Evolutionary conservation across 2,888 invertebrate species (phyloP).

Genomic region (Abrostola tripartita): DNA sequence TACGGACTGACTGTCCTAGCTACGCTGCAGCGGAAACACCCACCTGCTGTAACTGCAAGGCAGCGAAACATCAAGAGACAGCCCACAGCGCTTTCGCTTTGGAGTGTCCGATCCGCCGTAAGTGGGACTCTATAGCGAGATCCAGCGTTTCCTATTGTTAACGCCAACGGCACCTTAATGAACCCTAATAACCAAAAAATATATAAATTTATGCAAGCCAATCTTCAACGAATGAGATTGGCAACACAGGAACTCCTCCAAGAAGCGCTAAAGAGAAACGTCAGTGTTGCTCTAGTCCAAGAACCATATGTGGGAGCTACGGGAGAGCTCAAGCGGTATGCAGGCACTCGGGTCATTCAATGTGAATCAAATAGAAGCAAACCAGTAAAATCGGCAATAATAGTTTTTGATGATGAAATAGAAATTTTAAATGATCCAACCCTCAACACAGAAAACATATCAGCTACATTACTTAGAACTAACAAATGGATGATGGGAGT

Average conservation of each 20-base stretch:
- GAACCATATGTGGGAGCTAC: conserved; percentile 2
- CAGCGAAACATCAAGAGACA: too few species aligned
- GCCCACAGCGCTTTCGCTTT: neutral
- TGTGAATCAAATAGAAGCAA: neutral
- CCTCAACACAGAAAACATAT: conserved; percentile 7
- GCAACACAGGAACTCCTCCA: neutral
- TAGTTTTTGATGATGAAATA: conserved; percentile 10
- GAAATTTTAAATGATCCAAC: conserved; percentile 3
- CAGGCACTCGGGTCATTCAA: neutral
- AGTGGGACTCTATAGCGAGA: too few species aligned
- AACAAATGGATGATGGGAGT: neutral
- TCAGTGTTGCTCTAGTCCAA: neutral
- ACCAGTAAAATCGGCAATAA: conserved; percentile 23
- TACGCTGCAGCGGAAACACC: too few species aligned
- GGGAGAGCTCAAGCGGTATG: neutral
- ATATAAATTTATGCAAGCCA: neutral
- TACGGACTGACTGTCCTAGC: too few species aligned
- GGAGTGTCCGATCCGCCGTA: neutral
- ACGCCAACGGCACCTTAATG: too few species aligned
- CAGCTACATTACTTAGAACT: neutral
- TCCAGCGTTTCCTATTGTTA: too few species aligned
- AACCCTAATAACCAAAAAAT: too few species aligned
- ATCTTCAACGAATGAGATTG: neutral
- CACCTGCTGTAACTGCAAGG: too few species aligned
- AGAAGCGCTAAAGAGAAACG: neutral